Evolutionary conservation across 2,113 vertebrate genomes (phyloP).

Genomic region (Plectropomus leopardus): DNA sequence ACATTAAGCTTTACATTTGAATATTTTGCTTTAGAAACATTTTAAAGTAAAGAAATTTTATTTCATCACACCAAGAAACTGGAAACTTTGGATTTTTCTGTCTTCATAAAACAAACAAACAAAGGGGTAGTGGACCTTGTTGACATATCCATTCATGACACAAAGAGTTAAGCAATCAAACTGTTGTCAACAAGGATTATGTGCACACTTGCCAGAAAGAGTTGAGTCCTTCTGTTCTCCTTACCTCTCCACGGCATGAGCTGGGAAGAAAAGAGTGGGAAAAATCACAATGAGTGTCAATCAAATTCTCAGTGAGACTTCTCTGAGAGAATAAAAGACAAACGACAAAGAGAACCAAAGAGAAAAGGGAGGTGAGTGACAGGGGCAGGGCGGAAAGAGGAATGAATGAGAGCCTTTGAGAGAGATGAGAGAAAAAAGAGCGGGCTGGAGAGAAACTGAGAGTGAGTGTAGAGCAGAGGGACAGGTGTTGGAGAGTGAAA

Average conservation of each 20-base stretch:
- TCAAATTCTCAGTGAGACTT: slow-evolving; percentile 7
- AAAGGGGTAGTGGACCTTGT: background rate
- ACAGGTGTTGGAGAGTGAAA: slow-evolving; percentile 5
- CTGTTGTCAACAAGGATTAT: background rate
- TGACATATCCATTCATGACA: background rate
- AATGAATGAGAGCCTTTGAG: slow-evolving; percentile 12
- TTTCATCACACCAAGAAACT: background rate
- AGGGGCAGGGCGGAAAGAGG: background rate
- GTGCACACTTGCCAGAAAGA: background rate
- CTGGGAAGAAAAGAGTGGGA: background rate
- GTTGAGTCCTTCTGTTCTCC: background rate
- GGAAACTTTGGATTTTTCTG: background rate
- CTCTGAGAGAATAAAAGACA: background rate
- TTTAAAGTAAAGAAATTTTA: background rate
- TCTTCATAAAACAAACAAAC: background rate
- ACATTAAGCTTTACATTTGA: background rate
- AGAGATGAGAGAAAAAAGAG: slow-evolving; percentile 8
- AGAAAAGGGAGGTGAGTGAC: slow-evolving; percentile 6
- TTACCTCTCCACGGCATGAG: background rate
- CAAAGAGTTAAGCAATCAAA: slow-evolving; percentile 7
- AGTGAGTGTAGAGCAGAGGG: slow-evolving; percentile 5
- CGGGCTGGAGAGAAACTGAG: background rate
- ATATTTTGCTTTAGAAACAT: background rate
- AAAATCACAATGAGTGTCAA: background rate
- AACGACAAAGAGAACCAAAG: background rate